These are phyloP conservation scores for Oligia fasciuncula DNA, from an alignment of 2,888 invertebrate species.

Conservation along the genomic window DNA sequence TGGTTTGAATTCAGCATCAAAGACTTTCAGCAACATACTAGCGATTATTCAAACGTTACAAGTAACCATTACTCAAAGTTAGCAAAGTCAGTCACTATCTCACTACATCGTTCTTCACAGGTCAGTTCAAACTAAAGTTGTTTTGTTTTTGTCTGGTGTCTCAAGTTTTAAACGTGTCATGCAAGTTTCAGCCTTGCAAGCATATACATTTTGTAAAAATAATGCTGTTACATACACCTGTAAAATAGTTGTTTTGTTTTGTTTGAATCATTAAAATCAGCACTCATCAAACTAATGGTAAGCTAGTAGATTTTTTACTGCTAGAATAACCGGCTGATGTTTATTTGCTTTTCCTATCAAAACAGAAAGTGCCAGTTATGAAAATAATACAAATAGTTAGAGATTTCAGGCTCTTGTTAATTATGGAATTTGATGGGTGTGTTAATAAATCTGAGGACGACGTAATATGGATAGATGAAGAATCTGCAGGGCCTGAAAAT, in stretches of 20 bases:
- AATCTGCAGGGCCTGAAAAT: background rate
- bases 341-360: background rate
- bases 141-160: background rate
- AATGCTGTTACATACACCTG: background rate
- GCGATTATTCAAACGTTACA: background rate
- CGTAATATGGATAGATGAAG: slow-evolving; percentile 5
- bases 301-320: background rate
- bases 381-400: background rate
- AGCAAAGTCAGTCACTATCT: background rate
- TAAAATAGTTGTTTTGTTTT: background rate
- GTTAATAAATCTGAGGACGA: slow-evolving; percentile 1
- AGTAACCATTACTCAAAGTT: background rate
- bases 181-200: background rate
- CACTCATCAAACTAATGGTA: background rate
- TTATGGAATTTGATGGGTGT: slow-evolving; percentile 29
- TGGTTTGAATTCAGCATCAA: too few species aligned
- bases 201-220: background rate
- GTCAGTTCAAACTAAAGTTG: background rate
- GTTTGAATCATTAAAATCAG: background rate
- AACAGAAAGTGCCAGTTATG: background rate
- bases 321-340: background rate
- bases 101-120: background rate
- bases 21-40: too few species aligned
- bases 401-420: slow-evolving; percentile 1
- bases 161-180: background rate